Evolutionary conservation across 64 coral and sea anemone genomes (phyloP).

Genomic region (Porites lutea): DNA sequence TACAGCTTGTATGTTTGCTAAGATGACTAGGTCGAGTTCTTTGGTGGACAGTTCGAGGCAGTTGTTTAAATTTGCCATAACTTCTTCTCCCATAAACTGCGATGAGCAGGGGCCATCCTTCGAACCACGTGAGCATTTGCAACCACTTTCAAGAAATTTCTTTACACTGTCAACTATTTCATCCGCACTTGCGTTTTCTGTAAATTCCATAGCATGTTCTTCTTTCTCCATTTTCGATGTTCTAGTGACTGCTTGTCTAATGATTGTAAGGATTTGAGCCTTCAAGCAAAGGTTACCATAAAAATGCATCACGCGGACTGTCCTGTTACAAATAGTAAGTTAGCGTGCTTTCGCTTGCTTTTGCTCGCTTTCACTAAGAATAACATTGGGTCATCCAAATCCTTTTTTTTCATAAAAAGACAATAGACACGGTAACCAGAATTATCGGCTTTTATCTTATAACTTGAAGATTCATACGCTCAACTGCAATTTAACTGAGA

Average conservation of each 20-base stretch:
- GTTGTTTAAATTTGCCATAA: constrained; percentile 29
- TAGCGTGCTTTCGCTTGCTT: no score
- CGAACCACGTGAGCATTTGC: neutral
- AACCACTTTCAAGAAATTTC: constrained; percentile 19
- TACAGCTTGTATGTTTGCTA: neutral
- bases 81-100: constrained; percentile 5
- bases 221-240: neutral
- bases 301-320: no score
- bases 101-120: neutral
- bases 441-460: no score
- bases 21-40: constrained; percentile 33
- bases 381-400: no score
- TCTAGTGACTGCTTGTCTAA: neutral
- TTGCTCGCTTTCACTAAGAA: no score
- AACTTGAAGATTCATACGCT: no score
- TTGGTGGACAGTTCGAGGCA: constrained; percentile 25
- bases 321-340: no score
- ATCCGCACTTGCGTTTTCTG: neutral
- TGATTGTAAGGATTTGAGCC: no score
- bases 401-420: no score
- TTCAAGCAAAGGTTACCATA: neutral
- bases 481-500: no score
- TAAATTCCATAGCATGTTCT: neutral
- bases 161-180: constrained; percentile 7
- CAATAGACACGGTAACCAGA: no score